Base-by-base conservation (phyloP, 2,888 invertebrate species). In the Agelastica alni region DNA sequence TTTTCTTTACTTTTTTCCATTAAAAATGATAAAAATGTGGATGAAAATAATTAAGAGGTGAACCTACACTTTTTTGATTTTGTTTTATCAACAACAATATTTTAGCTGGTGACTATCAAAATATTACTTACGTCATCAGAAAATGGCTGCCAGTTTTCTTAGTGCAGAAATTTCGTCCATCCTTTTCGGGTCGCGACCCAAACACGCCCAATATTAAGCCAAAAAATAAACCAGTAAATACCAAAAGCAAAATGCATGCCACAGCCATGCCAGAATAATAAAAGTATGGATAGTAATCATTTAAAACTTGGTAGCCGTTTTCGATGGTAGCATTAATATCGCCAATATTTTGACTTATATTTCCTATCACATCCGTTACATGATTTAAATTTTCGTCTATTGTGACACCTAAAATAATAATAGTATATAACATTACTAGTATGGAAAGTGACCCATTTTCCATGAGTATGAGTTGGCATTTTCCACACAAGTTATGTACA, bases 181-280 rank as follows among this genome's bases (percentile, higher is more conserved):
- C 91, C 48, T 85, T 88, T 72, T 89, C 89, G 1, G 93, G 93
- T 62, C 93, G 83, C 76, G 91, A 90, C 42, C 95, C 94, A 77
- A 93, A 94, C 70, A 92, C 87, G 52, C 96, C 96, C 75, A 91
- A 94, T 68, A 92, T 79, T 47, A 96, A 79, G 1, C 94, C 95
- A 71, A 90, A 80, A 45, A 87, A 84, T 70, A 92, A 79, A 67
- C 88, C 84, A 46, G 85, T 70, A 20, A 89, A 80, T 20, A 90
- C 83, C 61, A 89, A 74, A 44, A 91, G 76, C 53, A 93, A 77
- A 56, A 87, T 79, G 48, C 85, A 81, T 67, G 87, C 85, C 44
- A 91, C 81, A 6, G 81, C 86, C 37, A 91, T 78, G 17, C 89
- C 89, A 60, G 88, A 76, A 73, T 83, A 83, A 31, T 79, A 78